These are phyloP conservation scores for Ganaspis sp. DNA, from an alignment of 1,140 invertebrate species.

Conservation along the genomic window DNA sequence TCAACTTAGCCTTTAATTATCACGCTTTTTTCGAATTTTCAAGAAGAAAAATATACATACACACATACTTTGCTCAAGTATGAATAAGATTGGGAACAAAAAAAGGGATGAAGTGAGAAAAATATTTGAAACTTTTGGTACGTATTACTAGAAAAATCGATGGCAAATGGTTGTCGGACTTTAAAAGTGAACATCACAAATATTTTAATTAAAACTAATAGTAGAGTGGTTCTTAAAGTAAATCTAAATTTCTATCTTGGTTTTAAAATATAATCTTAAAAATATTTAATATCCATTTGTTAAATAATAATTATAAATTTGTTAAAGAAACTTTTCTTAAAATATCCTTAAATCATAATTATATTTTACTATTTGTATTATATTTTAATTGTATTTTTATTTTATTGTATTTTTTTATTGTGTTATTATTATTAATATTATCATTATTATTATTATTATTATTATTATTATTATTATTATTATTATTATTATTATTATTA, in stretches of 20 bases:
- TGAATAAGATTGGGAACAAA: background rate
- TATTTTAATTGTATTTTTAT: too few species aligned
- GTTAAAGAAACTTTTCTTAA: too few species aligned
- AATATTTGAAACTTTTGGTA: background rate
- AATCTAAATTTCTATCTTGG: background rate
- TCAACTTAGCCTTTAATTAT: background rate
- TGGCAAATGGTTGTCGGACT: conserved; percentile 16
- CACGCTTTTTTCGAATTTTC: background rate
- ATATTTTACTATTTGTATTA: too few species aligned
- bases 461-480: too few species aligned
- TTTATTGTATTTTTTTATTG: too few species aligned
- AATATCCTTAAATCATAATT: too few species aligned
- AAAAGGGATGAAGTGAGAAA: background rate
- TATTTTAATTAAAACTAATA: background rate
- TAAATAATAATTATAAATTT: too few species aligned
- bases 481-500: too few species aligned
- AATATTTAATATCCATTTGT: too few species aligned
- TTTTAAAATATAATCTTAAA: background rate
- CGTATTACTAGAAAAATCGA: background rate
- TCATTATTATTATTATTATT: too few species aligned
- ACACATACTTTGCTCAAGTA: conserved; percentile 4
- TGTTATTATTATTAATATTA: too few species aligned
- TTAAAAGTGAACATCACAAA: background rate
- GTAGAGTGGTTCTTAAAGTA: background rate
- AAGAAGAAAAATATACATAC: background rate